Evolutionary conservation across 2,113 vertebrate species (phyloP).

Genomic region (Meriones unguiculatus): DNA sequence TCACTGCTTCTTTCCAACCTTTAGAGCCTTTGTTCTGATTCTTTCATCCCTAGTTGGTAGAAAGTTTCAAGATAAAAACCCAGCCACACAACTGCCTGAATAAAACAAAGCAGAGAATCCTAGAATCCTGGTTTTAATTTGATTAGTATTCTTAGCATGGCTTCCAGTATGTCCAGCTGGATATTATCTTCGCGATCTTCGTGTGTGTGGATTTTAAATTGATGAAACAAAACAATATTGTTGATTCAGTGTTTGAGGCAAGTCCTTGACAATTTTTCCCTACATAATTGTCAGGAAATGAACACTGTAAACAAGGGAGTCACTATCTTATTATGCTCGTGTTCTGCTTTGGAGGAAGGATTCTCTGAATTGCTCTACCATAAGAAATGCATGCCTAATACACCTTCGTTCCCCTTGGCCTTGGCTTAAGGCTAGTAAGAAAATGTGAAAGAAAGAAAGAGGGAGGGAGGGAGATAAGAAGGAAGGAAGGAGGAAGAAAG

Average conservation of each 20-base stretch:
- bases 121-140: constrained; percentile 43
- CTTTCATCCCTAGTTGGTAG: constrained; percentile 9
- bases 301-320: constrained; percentile 44
- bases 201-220: constrained; percentile 67
- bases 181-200: constrained; percentile 81
- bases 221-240: constrained; percentile 77
- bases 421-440: constrained; percentile 58
- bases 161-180: constrained; percentile 25
- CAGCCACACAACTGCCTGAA: fast-evolving
- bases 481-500: neutral
- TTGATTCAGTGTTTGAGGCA: constrained; percentile 60
- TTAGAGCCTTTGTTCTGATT: neutral
- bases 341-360: neutral
- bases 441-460: neutral
- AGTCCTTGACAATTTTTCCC: constrained; percentile 79
- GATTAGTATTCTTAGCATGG: constrained; percentile 74
- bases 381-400: neutral
- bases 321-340: neutral
- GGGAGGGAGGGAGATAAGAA: neutral
- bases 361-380: constrained; percentile 12
- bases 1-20: neutral
- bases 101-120: neutral
- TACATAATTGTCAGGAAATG: constrained; percentile 74
- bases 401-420: constrained; percentile 52
- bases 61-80: neutral